Conservation (phyloP, 2,113 vertebrate species). For the Synchiropus splendidus region DNA sequence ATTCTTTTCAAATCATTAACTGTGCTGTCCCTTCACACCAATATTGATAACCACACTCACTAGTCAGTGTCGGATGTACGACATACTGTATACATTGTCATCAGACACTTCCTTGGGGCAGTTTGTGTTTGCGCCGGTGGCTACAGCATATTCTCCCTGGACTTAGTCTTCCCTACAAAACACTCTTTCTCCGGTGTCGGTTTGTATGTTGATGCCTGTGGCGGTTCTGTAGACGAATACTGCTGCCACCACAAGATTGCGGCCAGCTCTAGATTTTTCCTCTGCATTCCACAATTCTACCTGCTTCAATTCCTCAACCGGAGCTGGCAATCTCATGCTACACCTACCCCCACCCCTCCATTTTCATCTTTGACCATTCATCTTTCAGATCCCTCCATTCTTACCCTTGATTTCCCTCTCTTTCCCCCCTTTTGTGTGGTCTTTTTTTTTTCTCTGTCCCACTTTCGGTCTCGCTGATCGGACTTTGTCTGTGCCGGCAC, state of each 20-base stretch:
- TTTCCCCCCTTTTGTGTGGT: conserved; percentile 1
- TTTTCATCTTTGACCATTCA: conserved; percentile 2
- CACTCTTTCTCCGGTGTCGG: conserved; percentile 4
- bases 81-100: conserved; percentile 19
- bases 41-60: not conserved
- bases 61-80: not conserved
- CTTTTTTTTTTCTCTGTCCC: conserved; percentile 5
- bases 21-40: not conserved
- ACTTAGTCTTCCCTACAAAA: conserved; percentile 25
- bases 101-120: conserved; percentile 25
- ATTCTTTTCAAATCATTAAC: too few relatives aligned
- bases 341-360: not conserved
- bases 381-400: not conserved
- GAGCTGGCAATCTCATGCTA: conserved; percentile 4
- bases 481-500: conserved; percentile 26
- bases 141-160: conserved; percentile 19
- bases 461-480: conserved; percentile 16
- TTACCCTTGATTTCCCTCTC: not conserved
- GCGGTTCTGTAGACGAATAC: conserved; percentile 27
- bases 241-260: conserved; percentile 29
- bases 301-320: conserved; percentile 23
- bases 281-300: conserved; percentile 11
- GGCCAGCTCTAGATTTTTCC: conserved; percentile 24
- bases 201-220: conserved; percentile 30
- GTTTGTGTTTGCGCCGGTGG: conserved; percentile 28